Base-by-base conservation (phyloP, 2,797 vertebrate species). In the Lerista edwardsae region DNA sequence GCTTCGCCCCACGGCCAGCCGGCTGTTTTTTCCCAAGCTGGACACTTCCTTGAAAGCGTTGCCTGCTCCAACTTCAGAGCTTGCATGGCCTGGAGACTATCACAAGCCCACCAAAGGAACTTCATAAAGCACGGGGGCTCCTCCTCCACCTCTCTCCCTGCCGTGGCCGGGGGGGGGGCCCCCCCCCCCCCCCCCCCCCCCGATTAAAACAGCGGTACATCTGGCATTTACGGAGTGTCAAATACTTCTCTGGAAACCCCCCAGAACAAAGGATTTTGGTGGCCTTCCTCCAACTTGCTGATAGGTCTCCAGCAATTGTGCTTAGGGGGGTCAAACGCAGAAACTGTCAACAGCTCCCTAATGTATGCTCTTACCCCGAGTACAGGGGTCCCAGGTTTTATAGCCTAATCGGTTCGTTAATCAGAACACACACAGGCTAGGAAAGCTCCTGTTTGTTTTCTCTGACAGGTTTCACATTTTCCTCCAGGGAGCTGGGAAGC, bases 281-380 rank as follows among this genome's bases (percentile, higher is more conserved):
- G 23, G 90, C 91, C 87, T 75, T 83, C 90, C 88, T 86, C 81
- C 2, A 84, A 95, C 92, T 92, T 93, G 94, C 94, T 92, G 93
- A 94, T 93, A 94, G 85, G 93, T 93, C 92, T 92, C 93, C 86
- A 87, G 87, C 86, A 62, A 75, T 85, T 91, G 93, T 78, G 92
- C n/a, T n/a, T 88, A 83, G 92, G 91, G 91, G 47, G 95, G 94
- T 95, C 94, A 95, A 85, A 75, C 82, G 44, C 78, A 92, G 94
- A 91, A 92, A 94, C 93, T 94, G 95, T 95, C 95, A 95, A 94
- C 94, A 95, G 95, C 92, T 94, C 93, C 93, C 93, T 95, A 94
- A 95, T 89, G 94, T 91, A 94, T 90, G 93, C 93, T 92, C 89
- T 92, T 88, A 92, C 86, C 88, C 86, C 0, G 59, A 92, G 89